Base-by-base conservation (phyloP, 1,140 invertebrate genomes). In the Lasaia peninsularis region DNA sequence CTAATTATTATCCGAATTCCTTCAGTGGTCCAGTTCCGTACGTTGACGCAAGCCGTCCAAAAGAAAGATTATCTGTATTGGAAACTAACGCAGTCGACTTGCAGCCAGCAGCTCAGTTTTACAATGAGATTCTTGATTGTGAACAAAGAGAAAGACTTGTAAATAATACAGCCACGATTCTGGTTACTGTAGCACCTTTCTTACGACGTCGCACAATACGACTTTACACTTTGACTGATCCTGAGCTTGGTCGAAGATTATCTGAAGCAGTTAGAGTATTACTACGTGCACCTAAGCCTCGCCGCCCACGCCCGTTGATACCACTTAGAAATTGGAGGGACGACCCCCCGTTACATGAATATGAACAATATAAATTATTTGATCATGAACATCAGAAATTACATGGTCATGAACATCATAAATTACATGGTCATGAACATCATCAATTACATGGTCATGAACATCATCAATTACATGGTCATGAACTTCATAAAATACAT, bases 1-100 rank as follows among this genome's bases (percentile, higher is more conserved):
- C 97, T 2, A 98, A 97, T 85, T 98, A 98, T 82, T 97, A 92
- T 89, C 98, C 98, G 0, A 98, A 98, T 85, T 97, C 96, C 65
- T 99, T 98, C 78, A 88, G 87, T 52, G 97, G 97, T 0, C 96
- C 96, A 0, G 33, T 78, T 3, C 75, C 80, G 7, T 68, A 65
- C 34, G 68, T 86, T 11, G 75, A 80, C 24, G 67, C 68, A 14
- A 51, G 31, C 8, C 57, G 59, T 32, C 78, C 77, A 0, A 70
- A 68, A 34, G 58, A 71, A 12, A 62, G 40, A 3, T 18, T 71
- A 14, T 31, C 61, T 20, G 9, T 77, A 14, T 59, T 73, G 10
- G 62, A 75, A 16, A 66, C 60, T 7, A 71, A 73, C 44, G 72
- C 78, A 12, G 59, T 78, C 10, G 81, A 86, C 65, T 60, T 86